Evolutionary conservation across 2,113 vertebrate species (phyloP).

Genomic region (Mionectes macconnelli): DNA sequence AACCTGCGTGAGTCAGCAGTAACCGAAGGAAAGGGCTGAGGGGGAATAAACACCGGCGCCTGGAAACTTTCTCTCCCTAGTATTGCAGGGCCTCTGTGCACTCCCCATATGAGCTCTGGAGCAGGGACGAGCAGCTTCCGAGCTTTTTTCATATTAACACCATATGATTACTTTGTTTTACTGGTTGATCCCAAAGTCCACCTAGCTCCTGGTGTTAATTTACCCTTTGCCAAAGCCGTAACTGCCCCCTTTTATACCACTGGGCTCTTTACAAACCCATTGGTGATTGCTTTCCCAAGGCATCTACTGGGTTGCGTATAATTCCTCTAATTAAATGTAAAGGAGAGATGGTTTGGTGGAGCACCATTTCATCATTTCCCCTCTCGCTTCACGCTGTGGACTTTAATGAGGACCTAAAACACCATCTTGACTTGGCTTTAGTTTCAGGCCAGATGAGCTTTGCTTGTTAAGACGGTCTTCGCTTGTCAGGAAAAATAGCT

Average conservation of each 20-base stretch:
- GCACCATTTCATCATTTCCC: conserved; percentile 70
- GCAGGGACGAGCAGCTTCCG: rapidly evolving
- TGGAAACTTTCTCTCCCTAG: conserved; percentile 33
- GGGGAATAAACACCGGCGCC: conserved; percentile 28
- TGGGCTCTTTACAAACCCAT: conserved; percentile 43
- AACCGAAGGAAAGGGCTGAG: conserved; percentile 40
- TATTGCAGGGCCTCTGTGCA: not conserved
- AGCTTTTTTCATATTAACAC: conserved; percentile 7
- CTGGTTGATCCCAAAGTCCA: conserved; percentile 36
- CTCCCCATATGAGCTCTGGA: not conserved
- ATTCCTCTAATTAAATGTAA: conserved; percentile 80
- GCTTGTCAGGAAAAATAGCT: conserved; percentile 77
- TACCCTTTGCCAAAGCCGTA: conserved; percentile 1
- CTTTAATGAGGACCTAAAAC: conserved; percentile 77
- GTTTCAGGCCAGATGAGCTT: conserved; percentile 74
- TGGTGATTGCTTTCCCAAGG: conserved; percentile 65
- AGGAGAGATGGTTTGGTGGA: conserved; percentile 69
- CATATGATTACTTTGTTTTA: not conserved
- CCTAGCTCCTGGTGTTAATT: conserved; percentile 19
- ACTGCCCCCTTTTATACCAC: not conserved
- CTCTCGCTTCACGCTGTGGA: conserved; percentile 71
- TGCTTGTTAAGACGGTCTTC: conserved; percentile 74
- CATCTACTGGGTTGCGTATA: conserved; percentile 64
- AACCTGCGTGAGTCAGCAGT: conserved; percentile 64
- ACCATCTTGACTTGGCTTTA: conserved; percentile 74